Conservation (phyloP, 2,888 invertebrate species). For the Theretra japonica region DNA sequence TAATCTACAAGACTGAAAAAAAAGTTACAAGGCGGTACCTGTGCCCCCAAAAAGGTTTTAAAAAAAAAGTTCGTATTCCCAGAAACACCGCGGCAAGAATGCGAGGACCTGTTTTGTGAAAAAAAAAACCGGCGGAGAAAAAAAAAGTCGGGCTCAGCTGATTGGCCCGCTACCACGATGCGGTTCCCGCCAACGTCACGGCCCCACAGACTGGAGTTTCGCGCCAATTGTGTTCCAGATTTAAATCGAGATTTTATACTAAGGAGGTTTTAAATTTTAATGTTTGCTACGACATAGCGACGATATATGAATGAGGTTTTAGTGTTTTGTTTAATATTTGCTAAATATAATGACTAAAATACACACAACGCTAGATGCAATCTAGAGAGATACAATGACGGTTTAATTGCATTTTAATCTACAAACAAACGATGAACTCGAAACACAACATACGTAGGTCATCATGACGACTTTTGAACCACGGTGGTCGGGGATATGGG, state of each 20-base stretch:
- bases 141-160: constrained; percentile 50
- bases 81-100: constrained; percentile 34
- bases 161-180: constrained; percentile 39
- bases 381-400: no score
- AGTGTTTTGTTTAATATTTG: no score
- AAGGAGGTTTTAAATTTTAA: neutral
- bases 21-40: constrained; percentile 13
- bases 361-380: no score
- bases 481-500: no score
- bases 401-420: no score
- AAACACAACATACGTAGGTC: no score
- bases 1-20: neutral
- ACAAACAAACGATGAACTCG: no score
- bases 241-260: neutral
- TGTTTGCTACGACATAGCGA: neutral
- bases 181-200: constrained; percentile 41
- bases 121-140: constrained; percentile 2
- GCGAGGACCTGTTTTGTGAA: constrained; percentile 18
- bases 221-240: neutral
- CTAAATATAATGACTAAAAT: no score
- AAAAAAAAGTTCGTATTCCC: constrained; percentile 30
- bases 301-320: no score
- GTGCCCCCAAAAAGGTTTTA: constrained; percentile 32
- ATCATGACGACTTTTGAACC: no score
- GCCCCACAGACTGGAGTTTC: neutral